These are phyloP conservation scores for Corvus cornix DNA, from an alignment of 2,113 vertebrate genomes.

Conservation along the genomic window DNA sequence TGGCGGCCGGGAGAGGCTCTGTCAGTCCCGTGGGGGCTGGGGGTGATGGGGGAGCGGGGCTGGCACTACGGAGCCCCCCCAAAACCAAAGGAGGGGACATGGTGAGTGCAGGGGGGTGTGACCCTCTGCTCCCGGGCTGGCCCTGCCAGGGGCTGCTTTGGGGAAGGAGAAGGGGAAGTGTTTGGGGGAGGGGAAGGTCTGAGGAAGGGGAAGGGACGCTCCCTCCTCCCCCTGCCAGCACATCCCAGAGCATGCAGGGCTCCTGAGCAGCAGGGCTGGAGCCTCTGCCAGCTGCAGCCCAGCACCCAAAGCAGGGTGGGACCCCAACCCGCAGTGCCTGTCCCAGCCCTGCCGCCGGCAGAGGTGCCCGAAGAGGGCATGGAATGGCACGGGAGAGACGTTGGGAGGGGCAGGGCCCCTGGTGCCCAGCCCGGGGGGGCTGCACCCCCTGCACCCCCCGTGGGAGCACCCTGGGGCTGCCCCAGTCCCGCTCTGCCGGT, in stretches of 20 bases:
- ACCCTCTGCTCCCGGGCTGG: not conserved
- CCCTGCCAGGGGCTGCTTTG: not conserved
- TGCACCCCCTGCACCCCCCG: not conserved
- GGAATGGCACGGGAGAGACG: not conserved
- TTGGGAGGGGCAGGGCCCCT: not conserved
- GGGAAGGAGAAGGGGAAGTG: not conserved
- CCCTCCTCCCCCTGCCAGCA: not conserved
- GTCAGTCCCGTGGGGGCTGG: fast-evolving
- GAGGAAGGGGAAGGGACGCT: not conserved
- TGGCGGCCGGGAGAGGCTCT: not conserved
- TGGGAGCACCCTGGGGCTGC: not conserved
- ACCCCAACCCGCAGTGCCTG: fast-evolving
- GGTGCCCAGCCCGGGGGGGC: not conserved
- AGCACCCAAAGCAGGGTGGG: not conserved
- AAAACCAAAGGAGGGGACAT: not conserved
- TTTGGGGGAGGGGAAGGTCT: not conserved
- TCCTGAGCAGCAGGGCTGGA: not conserved
- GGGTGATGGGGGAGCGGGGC: fast-evolving
- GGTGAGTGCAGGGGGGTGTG: not conserved
- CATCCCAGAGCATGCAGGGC: fast-evolving
- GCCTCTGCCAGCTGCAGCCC: not conserved
- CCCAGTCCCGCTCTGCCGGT: not conserved
- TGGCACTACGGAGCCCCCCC: not conserved
- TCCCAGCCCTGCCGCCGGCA: not conserved
- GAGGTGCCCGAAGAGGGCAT: not conserved